These are phyloP conservation scores for Amaurobius ferox DNA, from an alignment of 2,888 invertebrate species.

Conservation along the genomic window DNA sequence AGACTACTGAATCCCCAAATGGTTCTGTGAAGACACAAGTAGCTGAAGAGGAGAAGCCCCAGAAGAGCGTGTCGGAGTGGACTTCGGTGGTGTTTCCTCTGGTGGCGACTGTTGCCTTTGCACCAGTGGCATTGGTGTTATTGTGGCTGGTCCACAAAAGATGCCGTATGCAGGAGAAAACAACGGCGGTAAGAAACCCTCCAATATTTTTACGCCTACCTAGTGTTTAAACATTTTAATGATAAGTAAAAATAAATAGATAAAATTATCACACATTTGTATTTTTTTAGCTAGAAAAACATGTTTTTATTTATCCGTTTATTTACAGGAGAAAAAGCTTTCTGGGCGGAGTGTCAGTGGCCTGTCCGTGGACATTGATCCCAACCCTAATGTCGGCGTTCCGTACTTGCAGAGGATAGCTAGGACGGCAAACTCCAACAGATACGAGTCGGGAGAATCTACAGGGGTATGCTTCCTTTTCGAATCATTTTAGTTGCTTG, in stretches of 20 bases:
- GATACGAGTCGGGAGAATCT: conserved; percentile 66
- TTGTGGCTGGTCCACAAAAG: conserved; percentile 59
- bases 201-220: too few relatives aligned
- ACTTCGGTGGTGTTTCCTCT: conserved; percentile 59
- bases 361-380: conserved; percentile 29
- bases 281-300: too few relatives aligned
- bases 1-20: not conserved
- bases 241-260: too few relatives aligned
- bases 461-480: conserved; percentile 40
- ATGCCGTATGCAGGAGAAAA: conserved; percentile 60
- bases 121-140: conserved; percentile 63
- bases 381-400: conserved; percentile 22
- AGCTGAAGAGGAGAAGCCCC: not conserved
- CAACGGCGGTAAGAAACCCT: conserved; percentile 50
- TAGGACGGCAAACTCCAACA: conserved; percentile 38
- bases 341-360: conserved; percentile 34
- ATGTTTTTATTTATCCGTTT: not conserved
- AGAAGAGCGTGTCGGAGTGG: conserved; percentile 8
- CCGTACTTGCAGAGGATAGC: conserved; percentile 44
- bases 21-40: not conserved
- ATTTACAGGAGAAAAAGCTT: conserved; percentile 48
- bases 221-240: too few relatives aligned
- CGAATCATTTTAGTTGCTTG: too few relatives aligned
- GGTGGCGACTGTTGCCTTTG: conserved; percentile 65
- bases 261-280: too few relatives aligned